These are phyloP conservation scores for Chloropsis cyanopogon DNA, from an alignment of 2,113 vertebrate genomes.

Conservation along the genomic window DNA sequence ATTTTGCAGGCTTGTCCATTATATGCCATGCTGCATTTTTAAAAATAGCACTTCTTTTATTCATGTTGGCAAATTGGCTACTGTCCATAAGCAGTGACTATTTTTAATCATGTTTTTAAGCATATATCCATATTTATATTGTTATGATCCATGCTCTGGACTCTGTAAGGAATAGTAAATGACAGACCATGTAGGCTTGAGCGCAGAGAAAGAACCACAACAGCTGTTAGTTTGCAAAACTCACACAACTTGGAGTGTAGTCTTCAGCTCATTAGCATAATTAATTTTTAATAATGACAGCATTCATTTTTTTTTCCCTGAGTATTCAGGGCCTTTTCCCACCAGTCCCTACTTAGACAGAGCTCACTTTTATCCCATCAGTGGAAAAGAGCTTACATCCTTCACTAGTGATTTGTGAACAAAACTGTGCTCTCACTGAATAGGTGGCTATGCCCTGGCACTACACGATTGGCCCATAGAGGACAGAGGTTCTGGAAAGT, in stretches of 20 bases:
- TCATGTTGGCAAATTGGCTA: conserved; percentile 42
- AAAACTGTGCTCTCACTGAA: neutral
- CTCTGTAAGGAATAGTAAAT: conserved; percentile 51
- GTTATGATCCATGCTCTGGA: conserved; percentile 9
- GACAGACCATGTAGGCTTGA: conserved; percentile 6
- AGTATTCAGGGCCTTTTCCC: neutral
- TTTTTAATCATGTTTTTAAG: conserved; percentile 58
- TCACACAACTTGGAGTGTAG: neutral
- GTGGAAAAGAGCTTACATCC: neutral
- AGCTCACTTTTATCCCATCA: neutral
- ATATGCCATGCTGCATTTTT: conserved; percentile 18
- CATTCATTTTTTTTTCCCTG: neutral
- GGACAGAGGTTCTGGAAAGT: neutral
- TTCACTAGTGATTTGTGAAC: neutral
- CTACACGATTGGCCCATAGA: neutral
- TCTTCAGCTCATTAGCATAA: conserved; percentile 40
- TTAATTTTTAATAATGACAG: conserved; percentile 59
- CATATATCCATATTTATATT: conserved; percentile 58
- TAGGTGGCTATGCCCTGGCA: neutral
- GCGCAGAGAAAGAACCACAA: neutral
- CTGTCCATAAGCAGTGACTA: conserved; percentile 33
- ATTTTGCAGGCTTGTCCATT: conserved; percentile 25
- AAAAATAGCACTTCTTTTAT: neutral
- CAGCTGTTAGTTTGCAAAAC: conserved; percentile 39
- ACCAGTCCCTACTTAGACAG: neutral